Base-by-base conservation (phyloP, 1,140 invertebrate genomes). In the Gryllus bimaculatus region DNA sequence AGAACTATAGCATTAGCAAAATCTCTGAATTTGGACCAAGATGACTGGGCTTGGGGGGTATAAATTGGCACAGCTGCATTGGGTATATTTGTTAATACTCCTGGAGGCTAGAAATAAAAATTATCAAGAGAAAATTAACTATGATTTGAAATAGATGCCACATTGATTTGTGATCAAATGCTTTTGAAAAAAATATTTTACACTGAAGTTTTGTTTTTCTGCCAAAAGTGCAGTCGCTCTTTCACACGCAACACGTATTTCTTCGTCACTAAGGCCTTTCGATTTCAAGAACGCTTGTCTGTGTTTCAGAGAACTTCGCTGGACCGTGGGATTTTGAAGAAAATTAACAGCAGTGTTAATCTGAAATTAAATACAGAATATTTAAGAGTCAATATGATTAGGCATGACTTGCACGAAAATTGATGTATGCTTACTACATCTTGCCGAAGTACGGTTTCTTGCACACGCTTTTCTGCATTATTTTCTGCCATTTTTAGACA, bases 311-410 rank as follows among this genome's bases (percentile, higher is more conserved):
- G 94, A 91, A 84, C 92, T 94, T 78, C 88, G 85, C 74, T 90
- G 88, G 7, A 96, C 93, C 85, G 92, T 94, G 48, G 93, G 93
- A 87, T 96, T 95, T 85, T 92, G 90, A 54, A 96, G 85, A 87
- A 96, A 96, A 83, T 93, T 94, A 12, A 96, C 91, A 49, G 95
- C 95, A 47, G 94, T 95, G 79, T 90, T 90, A 78, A 96, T 90
- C 94, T 94, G 85, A 48, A 79, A 79, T 26, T 73, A 74, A 26
- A 48, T 48, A 10, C 12, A 47, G n/a, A 75, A 21, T 39, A 3
- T 75, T 75, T 10, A 20, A 13, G 18, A 18, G 54, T 66, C 7
- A 39, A 39, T 7, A 66, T 66, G 54, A 66, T 66, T 3, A 66
- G 18, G 54, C 54, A 66, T 66, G 54, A 66, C 54, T 66, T 66